These are phyloP conservation scores for Bufotes viridis DNA, from an alignment of 2,797 vertebrate genomes.

Conservation along the genomic window DNA sequence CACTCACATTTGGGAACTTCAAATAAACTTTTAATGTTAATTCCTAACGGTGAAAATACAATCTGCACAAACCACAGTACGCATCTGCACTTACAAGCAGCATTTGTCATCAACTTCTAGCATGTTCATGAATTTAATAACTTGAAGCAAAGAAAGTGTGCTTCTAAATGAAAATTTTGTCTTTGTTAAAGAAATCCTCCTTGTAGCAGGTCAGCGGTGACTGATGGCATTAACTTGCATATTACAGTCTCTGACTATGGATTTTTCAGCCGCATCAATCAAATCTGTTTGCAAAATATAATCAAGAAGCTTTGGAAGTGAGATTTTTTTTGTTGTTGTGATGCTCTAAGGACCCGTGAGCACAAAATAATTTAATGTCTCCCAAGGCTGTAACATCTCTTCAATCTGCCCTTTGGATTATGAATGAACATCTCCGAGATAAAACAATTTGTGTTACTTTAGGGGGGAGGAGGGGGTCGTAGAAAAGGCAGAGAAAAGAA, in stretches of 20 bases:
- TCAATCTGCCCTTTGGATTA: conserved; percentile 49
- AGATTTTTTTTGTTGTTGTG: conserved; percentile 9
- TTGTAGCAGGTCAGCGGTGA: background rate
- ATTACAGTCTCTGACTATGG: background rate
- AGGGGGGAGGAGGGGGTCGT: background rate
- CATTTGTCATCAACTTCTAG: background rate
- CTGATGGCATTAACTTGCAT: background rate
- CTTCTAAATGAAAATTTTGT: background rate
- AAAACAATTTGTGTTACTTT: conserved; percentile 53
- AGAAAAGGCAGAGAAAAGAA: background rate
- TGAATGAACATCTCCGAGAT: conserved; percentile 41
- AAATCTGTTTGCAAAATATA: conserved; percentile 21
- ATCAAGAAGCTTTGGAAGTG: conserved; percentile 14
- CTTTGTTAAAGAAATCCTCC: background rate
- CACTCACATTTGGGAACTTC: too few relatives aligned
- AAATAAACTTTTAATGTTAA: too few relatives aligned
- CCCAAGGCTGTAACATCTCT: conserved; percentile 31
- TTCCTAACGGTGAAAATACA: too few relatives aligned
- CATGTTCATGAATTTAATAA: background rate
- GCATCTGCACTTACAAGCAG: too few relatives aligned
- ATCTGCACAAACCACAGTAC: too few relatives aligned
- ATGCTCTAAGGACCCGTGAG: background rate
- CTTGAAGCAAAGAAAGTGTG: background rate
- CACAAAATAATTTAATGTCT: conserved; percentile 41
- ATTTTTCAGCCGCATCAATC: background rate